Conservation (phyloP, 2,888 invertebrate species). For the Acrobasis consociella region DNA sequence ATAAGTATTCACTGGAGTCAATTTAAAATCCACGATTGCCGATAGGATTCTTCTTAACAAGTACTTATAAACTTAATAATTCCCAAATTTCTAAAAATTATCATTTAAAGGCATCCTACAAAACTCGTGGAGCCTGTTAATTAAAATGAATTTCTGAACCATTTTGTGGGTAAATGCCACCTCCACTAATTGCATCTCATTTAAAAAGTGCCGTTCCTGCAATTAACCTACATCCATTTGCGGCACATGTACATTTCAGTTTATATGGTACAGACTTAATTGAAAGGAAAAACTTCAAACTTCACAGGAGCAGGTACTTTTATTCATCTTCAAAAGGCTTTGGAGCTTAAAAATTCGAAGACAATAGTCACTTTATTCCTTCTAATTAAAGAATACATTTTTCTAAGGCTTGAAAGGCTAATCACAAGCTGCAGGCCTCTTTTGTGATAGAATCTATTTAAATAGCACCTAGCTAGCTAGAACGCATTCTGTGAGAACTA, state of each 20-base stretch:
- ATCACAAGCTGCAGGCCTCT: conserved; percentile 29
- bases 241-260: conserved; percentile 24
- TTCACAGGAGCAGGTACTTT: conserved; percentile 8
- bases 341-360: conserved; percentile 21
- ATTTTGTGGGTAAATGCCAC: conserved; percentile 50
- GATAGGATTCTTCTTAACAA: background rate
- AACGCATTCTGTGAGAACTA: conserved; percentile 26
- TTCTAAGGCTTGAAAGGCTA: conserved; percentile 30
- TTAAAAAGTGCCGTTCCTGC: conserved; percentile 56
- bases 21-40: too few relatives aligned
- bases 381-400: conserved; percentile 37
- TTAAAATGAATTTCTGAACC: conserved; percentile 54
- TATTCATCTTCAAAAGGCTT: conserved; percentile 18
- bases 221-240: conserved; percentile 63
- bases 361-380: conserved; percentile 28
- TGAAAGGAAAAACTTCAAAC: conserved; percentile 9
- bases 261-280: conserved; percentile 17
- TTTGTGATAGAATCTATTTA: conserved; percentile 14
- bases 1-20: too few relatives aligned
- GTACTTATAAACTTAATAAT: background rate
- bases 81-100: background rate
- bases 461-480: background rate
- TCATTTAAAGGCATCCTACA: background rate
- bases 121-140: conserved; percentile 42
- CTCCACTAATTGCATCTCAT: conserved; percentile 67